These are phyloP conservation scores for Aporophyla nigra DNA, from an alignment of 2,888 invertebrate species.

Conservation along the genomic window DNA sequence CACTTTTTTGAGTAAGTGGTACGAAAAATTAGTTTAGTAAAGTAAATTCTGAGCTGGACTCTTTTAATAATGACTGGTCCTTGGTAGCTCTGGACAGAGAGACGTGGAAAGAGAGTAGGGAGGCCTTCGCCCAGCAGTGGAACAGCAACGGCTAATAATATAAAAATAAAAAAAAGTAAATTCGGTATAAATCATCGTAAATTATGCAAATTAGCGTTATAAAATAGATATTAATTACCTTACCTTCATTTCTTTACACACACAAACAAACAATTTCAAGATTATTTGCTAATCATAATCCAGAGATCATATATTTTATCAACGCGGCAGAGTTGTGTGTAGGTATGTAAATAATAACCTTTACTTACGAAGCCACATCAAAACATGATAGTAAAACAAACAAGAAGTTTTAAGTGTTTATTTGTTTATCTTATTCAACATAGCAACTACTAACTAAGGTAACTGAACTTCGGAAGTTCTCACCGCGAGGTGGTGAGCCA, in stretches of 20 bases:
- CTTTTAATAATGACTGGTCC: no score
- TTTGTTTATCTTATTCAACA: conserved; percentile 17
- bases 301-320: background rate
- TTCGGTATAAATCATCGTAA: background rate
- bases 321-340: background rate
- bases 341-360: background rate
- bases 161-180: no score
- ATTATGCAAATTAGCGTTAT: background rate
- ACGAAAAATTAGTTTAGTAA: no score
- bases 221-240: background rate
- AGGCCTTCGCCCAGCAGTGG: no score
- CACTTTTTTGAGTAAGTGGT: no score
- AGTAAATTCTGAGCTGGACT: no score
- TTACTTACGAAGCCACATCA: conserved; percentile 18
- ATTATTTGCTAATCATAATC: conserved; percentile 2
- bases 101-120: no score
- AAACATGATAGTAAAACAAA: conserved; percentile 23
- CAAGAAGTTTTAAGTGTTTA: conserved; percentile 27
- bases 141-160: no score
- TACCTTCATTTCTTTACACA: background rate
- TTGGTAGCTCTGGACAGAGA: no score
- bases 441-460: background rate
- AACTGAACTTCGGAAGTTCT: conserved; percentile 14
- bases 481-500: conserved; percentile 12
- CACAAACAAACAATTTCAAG: background rate